Percentiles rank a stretch among this genome's conserved stretches.
These are phyloP conservation scores for Chamaea fasciata DNA, from an alignment of 2,113 vertebrate species.

Conservation along the genomic window DNA sequence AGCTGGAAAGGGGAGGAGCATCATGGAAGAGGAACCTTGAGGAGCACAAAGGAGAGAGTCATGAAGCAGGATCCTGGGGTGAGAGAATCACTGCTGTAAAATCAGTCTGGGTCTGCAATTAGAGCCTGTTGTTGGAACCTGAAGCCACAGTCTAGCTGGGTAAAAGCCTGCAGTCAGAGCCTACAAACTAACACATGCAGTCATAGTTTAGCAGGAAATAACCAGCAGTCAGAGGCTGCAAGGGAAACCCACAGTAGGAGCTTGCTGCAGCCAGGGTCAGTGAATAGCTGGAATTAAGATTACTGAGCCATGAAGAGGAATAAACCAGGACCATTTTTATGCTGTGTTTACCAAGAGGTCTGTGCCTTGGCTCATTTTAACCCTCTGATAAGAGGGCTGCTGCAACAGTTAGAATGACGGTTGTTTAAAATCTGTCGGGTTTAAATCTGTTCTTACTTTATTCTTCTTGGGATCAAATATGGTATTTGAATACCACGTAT, in stretches of 20 bases:
- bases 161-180: not conserved
- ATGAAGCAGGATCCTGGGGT: not conserved
- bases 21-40: not conserved
- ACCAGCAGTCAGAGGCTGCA: not conserved
- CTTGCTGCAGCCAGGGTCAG: not conserved
- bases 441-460: not conserved
- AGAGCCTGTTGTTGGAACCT: not conserved
- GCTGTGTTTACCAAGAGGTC: not conserved
- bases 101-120: not conserved
- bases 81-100: not conserved
- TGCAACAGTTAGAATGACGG: not conserved
- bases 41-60: not conserved
- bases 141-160: not conserved
- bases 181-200: not conserved
- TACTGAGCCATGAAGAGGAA: not conserved
- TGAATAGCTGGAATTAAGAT: not conserved
- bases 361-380: not conserved
- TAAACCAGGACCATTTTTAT: not conserved
- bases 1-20: not conserved
- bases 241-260: not conserved
- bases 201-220: not conserved
- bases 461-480: not conserved
- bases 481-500: not conserved
- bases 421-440: not conserved
- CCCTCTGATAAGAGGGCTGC: not conserved